These are phyloP conservation scores for Zeuzera pyrina DNA, from an alignment of 2,888 invertebrate genomes.

Conservation along the genomic window DNA sequence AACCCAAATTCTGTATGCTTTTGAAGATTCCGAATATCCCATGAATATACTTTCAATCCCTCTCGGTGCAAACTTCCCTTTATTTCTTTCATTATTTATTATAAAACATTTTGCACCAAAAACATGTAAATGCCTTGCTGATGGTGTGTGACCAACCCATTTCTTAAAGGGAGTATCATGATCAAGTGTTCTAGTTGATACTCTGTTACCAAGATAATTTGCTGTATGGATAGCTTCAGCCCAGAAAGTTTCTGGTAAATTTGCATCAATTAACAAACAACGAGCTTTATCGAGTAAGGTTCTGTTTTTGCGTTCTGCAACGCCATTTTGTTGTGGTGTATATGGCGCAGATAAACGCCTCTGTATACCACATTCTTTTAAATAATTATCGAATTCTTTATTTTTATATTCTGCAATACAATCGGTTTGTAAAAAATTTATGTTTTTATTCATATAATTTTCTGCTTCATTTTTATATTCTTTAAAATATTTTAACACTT, in stretches of 20 bases:
- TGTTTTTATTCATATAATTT: no score
- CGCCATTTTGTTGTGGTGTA: conserved; percentile 1
- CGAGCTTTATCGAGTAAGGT: neutral
- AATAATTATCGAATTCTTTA: conserved; percentile 2
- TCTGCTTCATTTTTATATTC: conserved; percentile 5
- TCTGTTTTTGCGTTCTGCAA: neutral
- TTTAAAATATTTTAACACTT: conserved; percentile 1
- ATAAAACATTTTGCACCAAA: neutral
- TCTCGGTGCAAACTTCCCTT: conserved; percentile 19
- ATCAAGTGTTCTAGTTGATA: neutral
- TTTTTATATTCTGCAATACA: conserved; percentile 1
- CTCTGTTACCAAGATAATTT: conserved; percentile 1
- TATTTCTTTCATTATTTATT: neutral
- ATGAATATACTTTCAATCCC: conserved; percentile 19
- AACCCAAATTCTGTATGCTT: conserved; percentile 19
- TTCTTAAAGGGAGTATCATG: conserved; percentile 1
- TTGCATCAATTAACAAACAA: neutral
- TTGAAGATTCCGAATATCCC: conserved; percentile 18
- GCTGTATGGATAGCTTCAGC: neutral
- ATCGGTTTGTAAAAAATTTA: no score
- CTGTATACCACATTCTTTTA: conserved; percentile 2
- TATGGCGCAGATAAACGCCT: neutral
- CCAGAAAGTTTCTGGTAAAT: neutral
- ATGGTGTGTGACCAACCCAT: conserved; percentile 1
- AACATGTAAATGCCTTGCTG: neutral